Evolutionary conservation across 2,888 invertebrate genomes (phyloP), one percentile per base, ranked within the genome.

Genomic region (Alsophila aescularia): DNA sequence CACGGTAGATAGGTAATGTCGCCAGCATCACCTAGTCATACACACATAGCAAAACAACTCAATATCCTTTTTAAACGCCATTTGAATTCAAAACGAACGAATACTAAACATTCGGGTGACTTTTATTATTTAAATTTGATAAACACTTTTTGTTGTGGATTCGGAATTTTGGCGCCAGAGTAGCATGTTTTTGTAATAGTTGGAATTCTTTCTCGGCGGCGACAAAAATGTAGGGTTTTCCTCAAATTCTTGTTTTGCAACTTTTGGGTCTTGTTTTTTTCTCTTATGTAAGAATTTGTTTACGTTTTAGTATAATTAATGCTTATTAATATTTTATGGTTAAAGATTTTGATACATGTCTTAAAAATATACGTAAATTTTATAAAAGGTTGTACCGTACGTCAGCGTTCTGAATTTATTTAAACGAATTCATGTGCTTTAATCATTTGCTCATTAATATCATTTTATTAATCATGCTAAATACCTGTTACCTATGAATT

Each of bases 151-250:
- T 39, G 32, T 29, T 16, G 6, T 32, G 35, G 35, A 51, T 32
- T 15, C 14, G 61, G 62, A 65, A 65, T 62, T 52, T 65, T 55
- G 65, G 65, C 65, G 64, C 62, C 62, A 62, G 44, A 40, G 14
- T 32, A 27, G 36, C 18, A 16, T 49, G 58, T 54, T 47, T 39
- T 37, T 50, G 41, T 10, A 24, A 56, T 45, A 45, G 35, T 45
- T 49, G 40, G 32, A 53, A 53, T 58, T 58, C 42, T 41, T 44
- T 52, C 24, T 36, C 15, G 55, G 35, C 45, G 55, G 40, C 44
- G 41, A 37, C 51, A 9, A 32, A 39, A n/a, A 10, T 14, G 4
- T 44, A 42, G 52, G 57, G 57, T 49, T 57, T 57, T 41, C 48
- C 49, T 48, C 32, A 41, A 49, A 49, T 49, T 44, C 39, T 49